These are phyloP conservation scores for Siphamia tubifer DNA, from an alignment of 2,113 vertebrate genomes.

Conservation along the genomic window DNA sequence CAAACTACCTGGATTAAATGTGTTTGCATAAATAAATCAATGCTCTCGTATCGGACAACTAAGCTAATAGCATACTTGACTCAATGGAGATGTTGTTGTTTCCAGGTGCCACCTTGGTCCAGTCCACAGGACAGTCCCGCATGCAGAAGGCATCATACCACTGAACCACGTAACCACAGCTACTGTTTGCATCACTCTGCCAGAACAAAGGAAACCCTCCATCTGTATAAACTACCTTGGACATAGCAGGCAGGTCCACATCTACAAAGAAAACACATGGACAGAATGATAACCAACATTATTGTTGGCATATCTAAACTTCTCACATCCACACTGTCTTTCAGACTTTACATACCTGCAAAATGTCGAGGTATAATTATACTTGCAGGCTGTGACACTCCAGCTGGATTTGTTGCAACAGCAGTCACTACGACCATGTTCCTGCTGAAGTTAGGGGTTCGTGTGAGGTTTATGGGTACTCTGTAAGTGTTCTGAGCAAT, in stretches of 20 bases:
- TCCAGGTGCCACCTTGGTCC: slow-evolving; percentile 60
- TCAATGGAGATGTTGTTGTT: slow-evolving; percentile 58
- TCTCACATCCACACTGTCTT: background rate
- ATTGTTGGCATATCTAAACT: background rate
- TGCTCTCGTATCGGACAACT: background rate
- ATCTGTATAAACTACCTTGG: slow-evolving; percentile 15
- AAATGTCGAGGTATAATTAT: slow-evolving; percentile 43
- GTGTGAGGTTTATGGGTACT: slow-evolving; percentile 55
- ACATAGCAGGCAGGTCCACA: slow-evolving; percentile 1
- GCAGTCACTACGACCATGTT: slow-evolving; percentile 49
- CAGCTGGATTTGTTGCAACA: slow-evolving; percentile 52
- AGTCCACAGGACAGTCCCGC: slow-evolving; percentile 65
- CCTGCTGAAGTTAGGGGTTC: slow-evolving; percentile 2
- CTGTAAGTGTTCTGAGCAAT: background rate
- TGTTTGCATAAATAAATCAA: no score
- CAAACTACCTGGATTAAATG: no score
- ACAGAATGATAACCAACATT: background rate
- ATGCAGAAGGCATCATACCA: slow-evolving; percentile 65
- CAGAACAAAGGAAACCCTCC: slow-evolving; percentile 66
- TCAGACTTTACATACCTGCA: slow-evolving; percentile 52
- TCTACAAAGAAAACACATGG: slow-evolving; percentile 45
- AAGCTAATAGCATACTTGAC: slow-evolving; percentile 56
- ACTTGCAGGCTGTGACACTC: slow-evolving; percentile 56
- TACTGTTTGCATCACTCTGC: slow-evolving; percentile 47
- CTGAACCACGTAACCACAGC: slow-evolving; percentile 70